These are phyloP conservation scores for Tokudaia tokunoshimensis DNA, from an alignment of 2,797 vertebrate genomes.

Conservation along the genomic window DNA sequence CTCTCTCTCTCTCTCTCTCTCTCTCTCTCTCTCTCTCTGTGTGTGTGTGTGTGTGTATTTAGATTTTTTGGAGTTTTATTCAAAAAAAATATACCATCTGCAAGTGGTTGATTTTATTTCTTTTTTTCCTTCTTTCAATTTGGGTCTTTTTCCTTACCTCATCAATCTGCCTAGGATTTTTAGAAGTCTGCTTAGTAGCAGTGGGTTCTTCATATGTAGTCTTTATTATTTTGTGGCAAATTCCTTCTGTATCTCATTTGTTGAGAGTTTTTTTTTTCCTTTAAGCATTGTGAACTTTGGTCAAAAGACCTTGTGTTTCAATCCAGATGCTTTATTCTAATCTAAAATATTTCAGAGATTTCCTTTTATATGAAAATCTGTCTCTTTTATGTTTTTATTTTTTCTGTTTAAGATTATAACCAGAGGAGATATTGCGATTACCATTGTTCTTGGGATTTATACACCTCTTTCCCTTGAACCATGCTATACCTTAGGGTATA, in stretches of 20 bases:
- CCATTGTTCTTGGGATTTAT: constrained; percentile 1
- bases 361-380: neutral
- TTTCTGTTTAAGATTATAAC: neutral
- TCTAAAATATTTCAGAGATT: constrained; percentile 27
- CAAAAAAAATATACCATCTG: neutral
- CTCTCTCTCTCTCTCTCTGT: too few species aligned
- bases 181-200: neutral
- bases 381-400: neutral
- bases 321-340: constrained; percentile 24
- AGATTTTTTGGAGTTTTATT: neutral
- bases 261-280: neutral
- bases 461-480: neutral
- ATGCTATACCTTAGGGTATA: neutral
- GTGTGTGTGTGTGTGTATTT: neutral
- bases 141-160: neutral
- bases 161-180: neutral
- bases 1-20: too few species aligned
- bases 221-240: neutral
- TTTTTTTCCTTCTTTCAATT: neutral
- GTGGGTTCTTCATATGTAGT: neutral
- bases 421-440: neutral
- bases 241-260: neutral
- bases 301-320: neutral
- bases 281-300: neutral
- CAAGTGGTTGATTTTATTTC: neutral